Percentiles rank a stretch among this genome's conserved stretches.
Evolutionary conservation across 2,797 vertebrate genomes (phyloP).

Genomic region (Okamejei kenojei): DNA sequence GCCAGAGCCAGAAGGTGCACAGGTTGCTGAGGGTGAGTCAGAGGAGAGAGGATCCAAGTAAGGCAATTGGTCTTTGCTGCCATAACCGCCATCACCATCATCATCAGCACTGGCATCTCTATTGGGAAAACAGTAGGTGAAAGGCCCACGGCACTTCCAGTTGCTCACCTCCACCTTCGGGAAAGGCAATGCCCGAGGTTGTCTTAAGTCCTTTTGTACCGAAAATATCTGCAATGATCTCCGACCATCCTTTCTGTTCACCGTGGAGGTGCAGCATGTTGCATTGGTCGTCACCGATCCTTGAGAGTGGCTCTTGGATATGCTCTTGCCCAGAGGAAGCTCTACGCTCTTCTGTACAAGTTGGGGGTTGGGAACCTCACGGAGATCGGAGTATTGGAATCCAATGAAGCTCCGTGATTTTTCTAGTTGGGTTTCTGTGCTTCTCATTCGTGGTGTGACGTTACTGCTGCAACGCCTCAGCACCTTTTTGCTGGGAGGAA

Average conservation of each 20-base stretch:
- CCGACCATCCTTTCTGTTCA: conserved; percentile 55
- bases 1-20: conserved; percentile 42
- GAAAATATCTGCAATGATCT: conserved; percentile 53
- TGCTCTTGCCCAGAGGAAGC: conserved; percentile 64
- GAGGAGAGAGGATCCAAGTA: conserved; percentile 50
- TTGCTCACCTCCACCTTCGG: conserved; percentile 61
- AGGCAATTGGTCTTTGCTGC: conserved; percentile 50
- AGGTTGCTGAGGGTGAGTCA: conserved; percentile 45
- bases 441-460: conserved; percentile 63
- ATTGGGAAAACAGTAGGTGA: conserved; percentile 78
- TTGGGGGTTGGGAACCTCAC: conserved; percentile 54
- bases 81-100: conserved; percentile 66
- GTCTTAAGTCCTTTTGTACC: conserved; percentile 70
- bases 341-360: conserved; percentile 55
- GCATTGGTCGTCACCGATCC: conserved; percentile 61
- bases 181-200: conserved; percentile 62
- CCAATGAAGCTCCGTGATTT: conserved; percentile 66
- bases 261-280: conserved; percentile 56
- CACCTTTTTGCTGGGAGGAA: conserved; percentile 63
- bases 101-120: conserved; percentile 56
- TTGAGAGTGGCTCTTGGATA: conserved; percentile 78
- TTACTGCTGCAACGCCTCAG: conserved; percentile 73
- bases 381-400: conserved; percentile 57
- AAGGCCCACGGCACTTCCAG: conserved; percentile 76
- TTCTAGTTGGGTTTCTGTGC: conserved; percentile 67